Percentiles rank a stretch among this genome's conserved stretches.
These are phyloP conservation scores for Pongo pygmaeus DNA, from an alignment of 2,113 vertebrate genomes.

Conservation along the genomic window DNA sequence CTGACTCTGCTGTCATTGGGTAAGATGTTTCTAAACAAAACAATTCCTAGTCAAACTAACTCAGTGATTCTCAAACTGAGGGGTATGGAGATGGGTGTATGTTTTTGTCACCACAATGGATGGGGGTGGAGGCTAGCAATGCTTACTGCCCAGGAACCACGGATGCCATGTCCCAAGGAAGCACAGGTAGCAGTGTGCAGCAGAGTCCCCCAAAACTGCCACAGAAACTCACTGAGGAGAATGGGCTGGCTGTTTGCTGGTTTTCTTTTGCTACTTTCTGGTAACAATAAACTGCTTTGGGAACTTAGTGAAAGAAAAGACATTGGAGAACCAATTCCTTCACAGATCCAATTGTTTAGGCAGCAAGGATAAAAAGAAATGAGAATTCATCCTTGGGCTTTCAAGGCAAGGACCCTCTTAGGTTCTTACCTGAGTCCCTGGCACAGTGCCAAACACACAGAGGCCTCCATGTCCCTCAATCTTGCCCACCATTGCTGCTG, in stretches of 20 bases:
- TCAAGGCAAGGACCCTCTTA: not conserved
- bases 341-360: not conserved
- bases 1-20: not conserved
- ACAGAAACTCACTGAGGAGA: not conserved
- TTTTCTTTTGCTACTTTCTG: not conserved
- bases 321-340: not conserved
- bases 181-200: no score
- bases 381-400: not conserved
- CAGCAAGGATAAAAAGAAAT: not conserved
- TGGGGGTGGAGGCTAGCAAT: not conserved
- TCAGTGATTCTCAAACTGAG: not conserved
- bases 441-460: not conserved
- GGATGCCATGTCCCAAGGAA: not conserved
- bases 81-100: fast-evolving
- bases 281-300: not conserved
- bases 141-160: not conserved
- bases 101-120: not conserved
- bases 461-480: not conserved
- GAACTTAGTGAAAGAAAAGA: not conserved
- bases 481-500: not conserved
- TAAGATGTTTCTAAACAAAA: not conserved
- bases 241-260: not conserved
- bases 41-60: not conserved
- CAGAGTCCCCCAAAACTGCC: not conserved
- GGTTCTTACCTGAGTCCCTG: not conserved